A percentile compares a stretch with the other conserved stretches of the same genome.
Evolutionary conservation across 2,797 vertebrate species (phyloP).

Genomic region (Helarctos malayanus): DNA sequence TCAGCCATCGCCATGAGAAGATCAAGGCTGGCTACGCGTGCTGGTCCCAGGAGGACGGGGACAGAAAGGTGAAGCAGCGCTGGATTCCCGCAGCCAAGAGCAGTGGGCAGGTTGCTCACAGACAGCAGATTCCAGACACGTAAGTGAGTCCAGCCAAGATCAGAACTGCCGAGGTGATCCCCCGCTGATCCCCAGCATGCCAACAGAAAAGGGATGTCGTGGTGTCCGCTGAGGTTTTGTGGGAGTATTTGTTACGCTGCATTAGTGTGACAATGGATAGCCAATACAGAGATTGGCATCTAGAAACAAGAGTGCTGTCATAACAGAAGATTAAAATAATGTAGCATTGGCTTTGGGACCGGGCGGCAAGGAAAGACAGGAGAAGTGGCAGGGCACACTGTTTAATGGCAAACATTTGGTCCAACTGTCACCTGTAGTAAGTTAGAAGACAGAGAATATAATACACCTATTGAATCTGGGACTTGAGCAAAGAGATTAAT

Average conservation of each 20-base stretch:
- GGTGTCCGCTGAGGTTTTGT: not conserved
- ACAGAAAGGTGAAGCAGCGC: not conserved
- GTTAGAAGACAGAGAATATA: not conserved
- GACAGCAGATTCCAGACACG: not conserved
- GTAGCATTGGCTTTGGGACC: not conserved
- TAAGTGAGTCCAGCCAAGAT: not conserved
- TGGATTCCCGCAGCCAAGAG: not conserved
- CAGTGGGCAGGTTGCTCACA: not conserved
- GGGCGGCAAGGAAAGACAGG: not conserved
- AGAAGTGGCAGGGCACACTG: not conserved
- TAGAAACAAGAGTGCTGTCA: not conserved
- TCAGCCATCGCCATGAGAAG: accelerated
- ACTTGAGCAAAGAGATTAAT: not conserved
- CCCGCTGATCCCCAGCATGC: not conserved
- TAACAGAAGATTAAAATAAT: not conserved
- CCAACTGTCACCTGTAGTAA: not conserved
- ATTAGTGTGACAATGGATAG: not conserved
- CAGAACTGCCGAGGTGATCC: not conserved
- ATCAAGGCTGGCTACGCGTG: not conserved
- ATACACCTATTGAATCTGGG: not conserved
- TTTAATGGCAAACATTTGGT: no score
- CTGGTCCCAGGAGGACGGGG: not conserved
- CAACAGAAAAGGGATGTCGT: not conserved
- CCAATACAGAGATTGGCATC: not conserved
- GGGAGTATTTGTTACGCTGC: not conserved